Evolutionary conservation across 2,888 invertebrate genomes (phyloP).

Genomic region (Synanthedon vespiformis): DNA sequence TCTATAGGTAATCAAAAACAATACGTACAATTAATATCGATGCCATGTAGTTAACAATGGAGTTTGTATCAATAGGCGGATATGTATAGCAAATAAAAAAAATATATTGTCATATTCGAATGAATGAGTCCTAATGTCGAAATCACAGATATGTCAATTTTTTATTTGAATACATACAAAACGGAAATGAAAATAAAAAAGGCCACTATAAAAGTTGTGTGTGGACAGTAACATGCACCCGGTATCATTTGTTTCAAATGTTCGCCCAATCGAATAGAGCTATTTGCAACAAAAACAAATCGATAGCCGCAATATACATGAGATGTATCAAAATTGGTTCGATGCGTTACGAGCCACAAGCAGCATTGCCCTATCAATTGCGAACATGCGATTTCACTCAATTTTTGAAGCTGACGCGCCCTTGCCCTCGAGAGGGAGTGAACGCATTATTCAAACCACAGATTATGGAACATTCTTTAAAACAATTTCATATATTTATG

Average conservation of each 20-base stretch:
- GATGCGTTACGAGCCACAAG: slow-evolving; percentile 22
- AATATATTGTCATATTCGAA: no score
- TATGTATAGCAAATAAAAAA: no score
- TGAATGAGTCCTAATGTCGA: no score
- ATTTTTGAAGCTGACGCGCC: slow-evolving; percentile 68
- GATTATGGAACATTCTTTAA: slow-evolving; percentile 22
- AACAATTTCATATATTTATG: no score
- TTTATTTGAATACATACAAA: no score
- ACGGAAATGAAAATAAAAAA: not conserved
- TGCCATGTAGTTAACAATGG: no score
- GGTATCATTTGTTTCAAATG: slow-evolving; percentile 54
- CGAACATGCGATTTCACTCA: slow-evolving; percentile 65
- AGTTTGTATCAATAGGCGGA: no score
- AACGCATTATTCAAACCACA: slow-evolving; percentile 50
- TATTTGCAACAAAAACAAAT: slow-evolving; percentile 60
- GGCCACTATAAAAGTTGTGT: not conserved
- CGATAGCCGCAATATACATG: slow-evolving; percentile 55
- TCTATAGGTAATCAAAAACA: no score
- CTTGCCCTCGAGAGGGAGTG: slow-evolving; percentile 32
- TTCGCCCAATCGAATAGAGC: slow-evolving; percentile 45
- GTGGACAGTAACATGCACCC: slow-evolving; percentile 16
- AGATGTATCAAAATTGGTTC: slow-evolving; percentile 26
- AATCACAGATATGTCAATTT: no score
- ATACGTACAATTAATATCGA: no score
- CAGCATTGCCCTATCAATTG: slow-evolving; percentile 47